These are phyloP conservation scores for Anoplopoma fimbria DNA, from an alignment of 2,113 vertebrate species.

Conservation along the genomic window DNA sequence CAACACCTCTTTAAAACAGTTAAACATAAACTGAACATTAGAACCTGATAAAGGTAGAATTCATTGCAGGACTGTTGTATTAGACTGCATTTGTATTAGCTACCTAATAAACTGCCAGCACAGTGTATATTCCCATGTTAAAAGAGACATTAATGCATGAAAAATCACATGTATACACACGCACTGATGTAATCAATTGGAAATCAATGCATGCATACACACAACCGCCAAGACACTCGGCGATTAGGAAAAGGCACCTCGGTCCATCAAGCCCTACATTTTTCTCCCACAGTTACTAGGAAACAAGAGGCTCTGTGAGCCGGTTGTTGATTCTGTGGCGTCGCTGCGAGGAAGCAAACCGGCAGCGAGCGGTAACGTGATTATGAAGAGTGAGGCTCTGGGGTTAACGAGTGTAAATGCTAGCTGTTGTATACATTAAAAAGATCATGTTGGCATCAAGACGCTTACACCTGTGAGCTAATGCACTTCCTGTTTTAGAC, in stretches of 20 bases:
- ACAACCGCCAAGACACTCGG: constrained; percentile 35
- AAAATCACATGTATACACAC: neutral
- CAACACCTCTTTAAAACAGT: neutral
- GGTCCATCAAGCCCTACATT: constrained; percentile 24
- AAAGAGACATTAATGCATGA: neutral
- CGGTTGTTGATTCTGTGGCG: constrained; percentile 38
- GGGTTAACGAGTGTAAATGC: constrained; percentile 48
- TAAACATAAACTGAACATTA: neutral
- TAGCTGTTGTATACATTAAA: constrained; percentile 16
- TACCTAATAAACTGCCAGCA: neutral
- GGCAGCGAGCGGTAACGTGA: constrained; percentile 20
- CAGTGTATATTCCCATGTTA: neutral
- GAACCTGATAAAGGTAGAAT: neutral
- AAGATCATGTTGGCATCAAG: neutral
- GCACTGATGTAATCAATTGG: constrained; percentile 20
- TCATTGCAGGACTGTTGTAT: neutral
- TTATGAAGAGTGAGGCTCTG: constrained; percentile 26
- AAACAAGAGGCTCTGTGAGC: constrained; percentile 66
- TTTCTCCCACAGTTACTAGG: constrained; percentile 77
- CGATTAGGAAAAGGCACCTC: constrained; percentile 26
- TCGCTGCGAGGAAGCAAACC: constrained; percentile 35
- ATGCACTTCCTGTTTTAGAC: neutral
- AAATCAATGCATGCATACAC: constrained; percentile 42
- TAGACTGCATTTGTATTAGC: neutral
- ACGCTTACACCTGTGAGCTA: constrained; percentile 28